Evolutionary conservation across 1,140 invertebrate species (phyloP), one percentile per base, ranked within the genome.

Genomic region (Caenorhabditis inopinata): DNA sequence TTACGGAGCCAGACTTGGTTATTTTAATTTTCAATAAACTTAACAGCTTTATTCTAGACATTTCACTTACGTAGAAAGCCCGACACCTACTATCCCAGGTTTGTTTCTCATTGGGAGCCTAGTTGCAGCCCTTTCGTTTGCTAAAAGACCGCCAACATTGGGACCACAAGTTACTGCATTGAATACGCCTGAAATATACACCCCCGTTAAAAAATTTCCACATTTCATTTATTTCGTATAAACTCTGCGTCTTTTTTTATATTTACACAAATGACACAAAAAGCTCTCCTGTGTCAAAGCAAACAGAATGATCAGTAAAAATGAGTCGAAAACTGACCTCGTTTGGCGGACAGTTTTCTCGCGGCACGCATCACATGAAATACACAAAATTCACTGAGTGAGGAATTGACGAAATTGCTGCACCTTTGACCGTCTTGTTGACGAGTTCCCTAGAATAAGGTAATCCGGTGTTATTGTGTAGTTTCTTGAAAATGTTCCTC

Each of bases 381-480:
- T n/a, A 82, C 81, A 45, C 82, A 83, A 49, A 73, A 74, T 38
- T 83, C 82, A 11, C 76, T 74, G 29, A 62, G 38, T 16, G 83
- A 77, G 0, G 47, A 35, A 29, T 83, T 83, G 14, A 83, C 82
- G 38, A 83, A 83, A 68, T 78, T 83, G n/a, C 51, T 79, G 45
- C 82, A 83, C 29, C 49, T 21, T 38, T 73, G 49, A 3, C 82
- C 82, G 47, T 83, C 81, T 32, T 83, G 78, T n/a, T 75, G 47
- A 0, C 45, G 76, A 7, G 12, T 27, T 25, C 73, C 73, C 73
- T 75, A 14, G 16, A 75, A 47, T n/a, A 21, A 14, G 1, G 3
- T n/a, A n/a, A n/a, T n/a, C n/a, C n/a, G n/a, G 14, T 42, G 38
- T 7, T 7, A 42, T 42, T 7, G 38, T 42, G 38, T 74, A 12